Evolutionary conservation across 2,888 invertebrate species (phyloP).

Genomic region (Epinotia nisella): DNA sequence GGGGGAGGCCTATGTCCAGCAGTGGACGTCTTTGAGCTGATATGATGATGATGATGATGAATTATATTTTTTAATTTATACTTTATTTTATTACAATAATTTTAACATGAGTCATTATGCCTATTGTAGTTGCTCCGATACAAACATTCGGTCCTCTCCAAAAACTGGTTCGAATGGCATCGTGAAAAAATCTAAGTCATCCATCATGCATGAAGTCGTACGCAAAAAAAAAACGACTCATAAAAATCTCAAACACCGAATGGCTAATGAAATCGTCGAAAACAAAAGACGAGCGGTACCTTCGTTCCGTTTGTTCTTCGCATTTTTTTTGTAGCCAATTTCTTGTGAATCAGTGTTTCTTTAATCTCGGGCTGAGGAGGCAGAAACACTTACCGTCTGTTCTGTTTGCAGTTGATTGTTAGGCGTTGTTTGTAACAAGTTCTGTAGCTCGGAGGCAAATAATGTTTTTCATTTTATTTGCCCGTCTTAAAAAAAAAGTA

Average conservation of each 20-base stretch:
- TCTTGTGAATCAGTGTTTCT: conserved; percentile 35
- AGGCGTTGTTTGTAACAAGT: conserved; percentile 20
- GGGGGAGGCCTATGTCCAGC: too few relatives aligned
- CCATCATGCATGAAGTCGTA: too few relatives aligned
- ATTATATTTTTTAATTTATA: too few relatives aligned
- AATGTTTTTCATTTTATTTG: not conserved
- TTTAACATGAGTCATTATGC: too few relatives aligned
- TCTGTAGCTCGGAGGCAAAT: not conserved
- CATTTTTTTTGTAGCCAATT: conserved; percentile 29
- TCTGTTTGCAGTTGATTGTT: conserved; percentile 24
- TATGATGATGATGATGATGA: too few relatives aligned
- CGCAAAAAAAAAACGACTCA: not conserved
- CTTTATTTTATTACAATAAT: too few relatives aligned
- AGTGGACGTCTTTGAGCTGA: too few relatives aligned
- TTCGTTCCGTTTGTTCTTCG: conserved; percentile 17
- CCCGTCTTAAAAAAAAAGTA: not conserved
- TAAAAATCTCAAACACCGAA: conserved; percentile 23
- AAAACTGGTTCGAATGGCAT: too few relatives aligned
- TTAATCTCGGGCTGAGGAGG: conserved; percentile 24
- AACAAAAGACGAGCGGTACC: conserved; percentile 16
- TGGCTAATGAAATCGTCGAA: conserved; percentile 24
- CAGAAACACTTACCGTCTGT: conserved; percentile 17
- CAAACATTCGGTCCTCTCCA: too few relatives aligned
- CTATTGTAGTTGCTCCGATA: too few relatives aligned
- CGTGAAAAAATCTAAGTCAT: too few relatives aligned